Percentiles rank a stretch among this genome's conserved stretches.
phyloP scores from a whole-genome alignment of 2,888 invertebrate species.

The Eupithecia abbreviata region DNA sequence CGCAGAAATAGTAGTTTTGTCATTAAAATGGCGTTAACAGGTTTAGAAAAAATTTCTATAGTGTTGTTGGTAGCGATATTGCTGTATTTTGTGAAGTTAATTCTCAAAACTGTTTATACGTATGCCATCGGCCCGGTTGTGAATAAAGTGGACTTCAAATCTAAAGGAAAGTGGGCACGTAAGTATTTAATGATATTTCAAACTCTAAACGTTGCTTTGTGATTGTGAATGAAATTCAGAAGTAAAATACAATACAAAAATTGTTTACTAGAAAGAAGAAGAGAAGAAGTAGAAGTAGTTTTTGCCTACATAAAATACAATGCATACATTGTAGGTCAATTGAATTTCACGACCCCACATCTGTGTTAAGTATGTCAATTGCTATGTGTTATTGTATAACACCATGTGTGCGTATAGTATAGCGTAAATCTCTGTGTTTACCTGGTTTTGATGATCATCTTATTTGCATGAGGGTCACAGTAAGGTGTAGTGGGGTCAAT shows the following conservation, averaged over 20 bases:
- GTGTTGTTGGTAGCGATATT: constrained; percentile 68
- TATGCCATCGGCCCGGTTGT: constrained; percentile 82
- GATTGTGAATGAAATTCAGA: neutral
- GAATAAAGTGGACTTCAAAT: constrained; percentile 85
- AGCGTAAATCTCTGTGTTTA: neutral
- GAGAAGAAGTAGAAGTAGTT: too few species aligned
- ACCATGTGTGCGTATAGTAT: neutral
- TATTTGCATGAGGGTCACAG: neutral
- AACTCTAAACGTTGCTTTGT: neutral
- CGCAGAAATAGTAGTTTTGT: constrained; percentile 32
- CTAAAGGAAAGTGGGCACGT: constrained; percentile 92
- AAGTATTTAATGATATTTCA: constrained; percentile 65
- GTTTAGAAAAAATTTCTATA: constrained; percentile 78
- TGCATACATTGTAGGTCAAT: neutral
- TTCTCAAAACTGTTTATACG: constrained; percentile 61
- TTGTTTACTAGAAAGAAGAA: too few species aligned
- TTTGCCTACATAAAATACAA: neutral
- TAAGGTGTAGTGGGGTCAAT: neutral
- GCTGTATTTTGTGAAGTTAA: constrained; percentile 55
- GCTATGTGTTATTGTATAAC: neutral
- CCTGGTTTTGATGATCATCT: neutral
- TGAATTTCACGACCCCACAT: neutral
- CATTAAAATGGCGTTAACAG: constrained; percentile 57
- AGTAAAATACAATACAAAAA: neutral
- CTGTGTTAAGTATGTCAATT: neutral